Evolutionary conservation across 1,140 invertebrate genomes (phyloP), one percentile per base, ranked within the genome.

Genomic region (Drosophila bocki): DNA sequence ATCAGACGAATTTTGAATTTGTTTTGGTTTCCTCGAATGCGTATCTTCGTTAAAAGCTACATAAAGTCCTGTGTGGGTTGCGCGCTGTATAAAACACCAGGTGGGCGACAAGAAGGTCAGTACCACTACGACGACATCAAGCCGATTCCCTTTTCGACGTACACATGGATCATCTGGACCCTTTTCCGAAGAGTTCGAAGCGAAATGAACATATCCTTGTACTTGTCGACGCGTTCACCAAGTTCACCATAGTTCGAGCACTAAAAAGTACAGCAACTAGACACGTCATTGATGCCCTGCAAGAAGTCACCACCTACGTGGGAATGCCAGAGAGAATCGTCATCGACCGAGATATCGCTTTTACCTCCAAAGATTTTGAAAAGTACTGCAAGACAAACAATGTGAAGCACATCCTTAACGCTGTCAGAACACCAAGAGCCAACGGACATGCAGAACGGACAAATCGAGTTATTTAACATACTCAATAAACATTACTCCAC

Each of bases 321-420:
- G 32, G 32, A 32, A 32, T 32, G 32, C 32, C 8, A 32, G 32
- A 32, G 22, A 22, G 22, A 22, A 22, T 22, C 22, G 22, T 22
- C 22, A 22, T 22, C 22, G 56, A 69, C 44, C 56, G 29, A 11
- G 47, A 37, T 17, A 42, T 22, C 13, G 54, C 54, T 11, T 42
- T 57, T 12, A 51, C 29, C 4, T 57, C 47, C 4, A 42, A 51
- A 39, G 48, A 61, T 22, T 61, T 69, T 13, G 64, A 35, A 13
- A 39, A 39, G 15, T 39, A 39, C 13, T 39, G 37, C 5, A 37
- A 37, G 35, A 4, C 35, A 12, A 37, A 37, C 12, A 37, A 37
- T 0, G 35, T 22, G 1, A 37, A 37, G 4, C 35, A 37, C 35
- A 37, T 37, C 4, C 12, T 37, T 13, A 37, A 37, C 5, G 37